Evolutionary conservation across 2,797 vertebrate species (phyloP).

Genomic region (Chiropotes sagulatus): DNA sequence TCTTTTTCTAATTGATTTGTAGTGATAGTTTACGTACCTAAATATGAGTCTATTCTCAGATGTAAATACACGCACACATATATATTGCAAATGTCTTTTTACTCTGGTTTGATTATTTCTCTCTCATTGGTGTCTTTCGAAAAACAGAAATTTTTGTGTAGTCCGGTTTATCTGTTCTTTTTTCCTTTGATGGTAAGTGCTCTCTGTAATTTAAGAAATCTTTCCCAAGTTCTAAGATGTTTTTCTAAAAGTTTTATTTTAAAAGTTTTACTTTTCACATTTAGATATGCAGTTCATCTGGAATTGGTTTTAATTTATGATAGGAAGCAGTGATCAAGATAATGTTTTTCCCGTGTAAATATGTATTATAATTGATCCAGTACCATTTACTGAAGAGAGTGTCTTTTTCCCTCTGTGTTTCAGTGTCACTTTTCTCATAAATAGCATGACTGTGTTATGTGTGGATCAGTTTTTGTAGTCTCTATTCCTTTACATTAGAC

Average conservation of each 20-base stretch:
- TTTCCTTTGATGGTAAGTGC: neutral
- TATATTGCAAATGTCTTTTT: neutral
- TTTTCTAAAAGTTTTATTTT: neutral
- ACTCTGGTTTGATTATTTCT: neutral
- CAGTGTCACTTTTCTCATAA: neutral
- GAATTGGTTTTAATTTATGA: neutral
- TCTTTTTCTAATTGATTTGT: neutral
- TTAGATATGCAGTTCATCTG: neutral
- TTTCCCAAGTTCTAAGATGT: neutral
- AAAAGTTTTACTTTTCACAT: neutral
- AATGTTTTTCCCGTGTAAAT: neutral
- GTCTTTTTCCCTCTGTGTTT: neutral
- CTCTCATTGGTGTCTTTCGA: neutral
- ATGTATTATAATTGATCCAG: neutral
- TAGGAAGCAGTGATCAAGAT: neutral
- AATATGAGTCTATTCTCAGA: neutral
- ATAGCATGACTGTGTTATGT: neutral
- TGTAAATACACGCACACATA: neutral
- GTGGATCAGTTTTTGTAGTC: neutral
- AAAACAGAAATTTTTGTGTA: neutral
- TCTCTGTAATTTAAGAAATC: constrained; percentile 26
- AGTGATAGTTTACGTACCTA: neutral
- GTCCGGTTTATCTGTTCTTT: neutral
- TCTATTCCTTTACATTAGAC: neutral
- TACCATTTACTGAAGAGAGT: neutral